Evolutionary conservation across 2,113 vertebrate species (phyloP).

Genomic region (Mesocricetus auratus): DNA sequence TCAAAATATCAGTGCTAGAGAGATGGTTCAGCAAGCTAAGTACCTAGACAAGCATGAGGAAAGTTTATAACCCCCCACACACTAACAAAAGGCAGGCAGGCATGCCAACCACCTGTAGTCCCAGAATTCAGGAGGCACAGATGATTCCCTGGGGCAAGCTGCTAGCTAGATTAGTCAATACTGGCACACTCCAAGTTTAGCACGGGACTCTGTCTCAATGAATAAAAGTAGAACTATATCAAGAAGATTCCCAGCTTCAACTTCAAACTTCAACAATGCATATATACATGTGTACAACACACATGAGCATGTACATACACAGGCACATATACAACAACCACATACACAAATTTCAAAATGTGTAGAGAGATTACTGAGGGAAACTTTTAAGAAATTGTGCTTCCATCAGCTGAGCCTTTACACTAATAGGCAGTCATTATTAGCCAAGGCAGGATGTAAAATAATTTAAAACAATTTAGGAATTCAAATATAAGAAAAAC

Average conservation of each 20-base stretch:
- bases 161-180: neutral
- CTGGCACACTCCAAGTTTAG: neutral
- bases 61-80: neutral
- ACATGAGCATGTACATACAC: neutral
- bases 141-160: neutral
- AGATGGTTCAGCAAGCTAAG: neutral
- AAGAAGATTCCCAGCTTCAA: neutral
- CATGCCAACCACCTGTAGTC: neutral
- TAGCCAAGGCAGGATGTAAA: constrained; percentile 49
- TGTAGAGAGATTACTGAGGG: constrained; percentile 33
- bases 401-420: constrained; percentile 47
- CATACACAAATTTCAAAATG: neutral
- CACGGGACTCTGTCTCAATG: neutral
- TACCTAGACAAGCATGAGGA: neutral
- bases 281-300: neutral
- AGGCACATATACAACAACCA: neutral
- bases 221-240: neutral
- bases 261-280: neutral
- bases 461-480: constrained; percentile 49
- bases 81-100: neutral
- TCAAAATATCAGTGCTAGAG: neutral
- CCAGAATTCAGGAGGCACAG: neutral
- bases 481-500: constrained; percentile 55
- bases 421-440: constrained; percentile 26
- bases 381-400: neutral